Evolutionary conservation across 2,888 invertebrate genomes (phyloP).

Genomic region (Blastobasis lacticolella): DNA sequence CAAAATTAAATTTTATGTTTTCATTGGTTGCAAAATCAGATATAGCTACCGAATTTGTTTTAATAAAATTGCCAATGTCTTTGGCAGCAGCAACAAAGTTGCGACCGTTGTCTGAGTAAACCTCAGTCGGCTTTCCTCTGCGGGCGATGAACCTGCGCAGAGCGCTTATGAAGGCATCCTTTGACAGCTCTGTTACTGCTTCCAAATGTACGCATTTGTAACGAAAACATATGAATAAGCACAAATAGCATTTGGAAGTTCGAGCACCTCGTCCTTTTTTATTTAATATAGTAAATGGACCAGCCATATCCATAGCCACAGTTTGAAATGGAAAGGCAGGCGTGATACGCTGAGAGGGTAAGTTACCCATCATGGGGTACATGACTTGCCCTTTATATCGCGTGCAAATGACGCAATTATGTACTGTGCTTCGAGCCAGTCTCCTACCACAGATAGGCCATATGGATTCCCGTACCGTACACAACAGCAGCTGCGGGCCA

Average conservation of each 20-base stretch:
- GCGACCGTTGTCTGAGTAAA: slow-evolving; percentile 16
- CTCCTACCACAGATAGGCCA: slow-evolving; percentile 16
- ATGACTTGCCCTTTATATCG: slow-evolving; percentile 6
- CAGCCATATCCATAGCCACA: slow-evolving; percentile 13
- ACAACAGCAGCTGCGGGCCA: slow-evolving; percentile 15
- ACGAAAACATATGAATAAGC: slow-evolving; percentile 14
- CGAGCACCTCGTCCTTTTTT: slow-evolving; percentile 9
- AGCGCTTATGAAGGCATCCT: slow-evolving; percentile 9
- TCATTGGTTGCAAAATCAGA: slow-evolving; percentile 8
- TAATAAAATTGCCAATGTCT: slow-evolving; percentile 13
- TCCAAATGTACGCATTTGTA: slow-evolving; percentile 3
- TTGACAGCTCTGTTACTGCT: slow-evolving; percentile 11
- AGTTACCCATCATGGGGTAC: slow-evolving; percentile 11
- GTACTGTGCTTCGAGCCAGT: slow-evolving; percentile 5
- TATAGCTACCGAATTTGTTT: slow-evolving; percentile 4
- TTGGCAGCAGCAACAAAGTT: slow-evolving; percentile 16
- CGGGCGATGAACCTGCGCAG: slow-evolving; percentile 14
- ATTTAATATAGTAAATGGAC: slow-evolving; percentile 11
- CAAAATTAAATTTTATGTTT: slow-evolving; percentile 11
- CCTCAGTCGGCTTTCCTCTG: slow-evolving; percentile 11
- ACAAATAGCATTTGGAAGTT: slow-evolving; percentile 14
- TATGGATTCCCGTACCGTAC: slow-evolving; percentile 11
- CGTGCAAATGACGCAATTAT: slow-evolving; percentile 8
- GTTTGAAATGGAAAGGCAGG: slow-evolving; percentile 9
- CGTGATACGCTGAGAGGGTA: slow-evolving; percentile 7